Evolutionary conservation across 2,113 vertebrate genomes (phyloP), one percentile per base, ranked within the genome.

Genomic region (Platysteira castanea): DNA sequence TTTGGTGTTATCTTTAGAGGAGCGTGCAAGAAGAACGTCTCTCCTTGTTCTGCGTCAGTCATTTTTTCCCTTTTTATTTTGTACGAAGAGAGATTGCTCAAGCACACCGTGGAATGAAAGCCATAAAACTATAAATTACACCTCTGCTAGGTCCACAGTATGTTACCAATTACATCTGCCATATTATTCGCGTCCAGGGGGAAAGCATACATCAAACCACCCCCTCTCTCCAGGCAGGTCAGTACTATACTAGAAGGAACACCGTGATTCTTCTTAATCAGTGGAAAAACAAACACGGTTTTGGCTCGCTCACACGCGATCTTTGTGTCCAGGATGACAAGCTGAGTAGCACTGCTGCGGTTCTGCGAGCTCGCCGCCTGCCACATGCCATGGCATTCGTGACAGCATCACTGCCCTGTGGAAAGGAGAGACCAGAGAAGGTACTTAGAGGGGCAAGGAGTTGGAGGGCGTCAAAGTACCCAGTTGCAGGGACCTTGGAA

Each of bases 201-300:
- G 93, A 93, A 93, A 97, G 84, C 81, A 88, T 95, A 82, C 37
- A 90, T 97, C 90, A 96, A 68, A 79, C 83, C 69, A 90, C 42
- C 73, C 86, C 84, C 84, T 90, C 65, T 73, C 30, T 83, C 49
- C 56, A 57, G 90, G 95, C 96, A 95, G 67, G 94, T 96, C 39
- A 71, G 83, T 80, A 50, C 91, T 81, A 60, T 93, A 54, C 84
- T 90, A 33, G 71, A 86, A 96, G 93, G 90, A 94, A 91, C 93
- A 94, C 79, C 1, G 8, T 96, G 97, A 96, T 91, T 96, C 95
- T 94, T 89, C 87, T 90, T 95, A 93, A 96, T 96, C 94, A 96
- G 84, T 92, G 87, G 95, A 94, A 96, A 96, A 96, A 87, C 78
- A 92, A 92, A 95, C 94, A 91, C 4, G 3, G 65, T 88, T 92